Evolutionary conservation across 2,888 invertebrate species (phyloP).

Genomic region (Mimas tiliae): DNA sequence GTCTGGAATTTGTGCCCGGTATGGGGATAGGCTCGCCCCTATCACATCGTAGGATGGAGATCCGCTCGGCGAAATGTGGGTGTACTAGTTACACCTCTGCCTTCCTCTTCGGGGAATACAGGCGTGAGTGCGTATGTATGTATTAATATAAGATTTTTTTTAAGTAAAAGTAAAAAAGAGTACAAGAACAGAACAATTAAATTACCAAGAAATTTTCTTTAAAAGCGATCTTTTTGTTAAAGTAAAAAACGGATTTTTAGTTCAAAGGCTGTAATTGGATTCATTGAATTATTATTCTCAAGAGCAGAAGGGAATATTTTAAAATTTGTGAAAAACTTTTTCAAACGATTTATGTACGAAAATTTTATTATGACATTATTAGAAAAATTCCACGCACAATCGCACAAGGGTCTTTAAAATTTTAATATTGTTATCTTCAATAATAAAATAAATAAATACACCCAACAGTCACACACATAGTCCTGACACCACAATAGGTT

Average conservation of each 20-base stretch:
- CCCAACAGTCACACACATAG: too few relatives aligned
- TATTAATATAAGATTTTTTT: too few relatives aligned
- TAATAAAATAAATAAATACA: too few relatives aligned
- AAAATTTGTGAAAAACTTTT: background rate
- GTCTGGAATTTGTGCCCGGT: too few relatives aligned
- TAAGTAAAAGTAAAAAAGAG: background rate
- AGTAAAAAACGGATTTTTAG: conserved; percentile 14
- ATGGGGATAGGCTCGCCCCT: too few relatives aligned
- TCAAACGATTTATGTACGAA: background rate
- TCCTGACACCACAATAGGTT: too few relatives aligned
- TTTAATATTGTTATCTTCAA: conserved; percentile 13
- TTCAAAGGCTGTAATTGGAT: conserved; percentile 23
- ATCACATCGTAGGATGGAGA: too few relatives aligned
- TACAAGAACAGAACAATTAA: conserved; percentile 11
- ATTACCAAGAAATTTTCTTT: conserved; percentile 7
- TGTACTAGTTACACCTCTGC: too few relatives aligned
- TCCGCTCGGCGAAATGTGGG: too few relatives aligned
- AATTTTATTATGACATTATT: background rate
- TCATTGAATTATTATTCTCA: conserved; percentile 20
- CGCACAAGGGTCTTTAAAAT: background rate
- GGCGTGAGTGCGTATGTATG: too few relatives aligned
- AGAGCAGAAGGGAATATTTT: conserved; percentile 11
- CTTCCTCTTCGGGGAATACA: too few relatives aligned
- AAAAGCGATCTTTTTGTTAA: conserved; percentile 6
- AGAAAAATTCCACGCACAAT: background rate